phyloP scores from a whole-genome alignment of 2,888 invertebrate species.

The Subacronicta megacephala region DNA sequence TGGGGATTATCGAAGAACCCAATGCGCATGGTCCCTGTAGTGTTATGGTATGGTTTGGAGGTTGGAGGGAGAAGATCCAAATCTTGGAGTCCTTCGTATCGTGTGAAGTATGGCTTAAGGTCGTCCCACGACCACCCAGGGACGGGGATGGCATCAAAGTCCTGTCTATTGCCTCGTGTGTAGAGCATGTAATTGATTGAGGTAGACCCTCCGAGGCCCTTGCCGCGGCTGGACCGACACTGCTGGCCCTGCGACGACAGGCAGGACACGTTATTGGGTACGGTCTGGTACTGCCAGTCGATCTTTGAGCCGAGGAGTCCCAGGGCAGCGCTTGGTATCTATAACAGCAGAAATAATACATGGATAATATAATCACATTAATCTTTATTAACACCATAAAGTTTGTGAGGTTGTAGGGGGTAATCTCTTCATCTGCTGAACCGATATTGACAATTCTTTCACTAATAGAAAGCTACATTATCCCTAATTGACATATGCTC shows the following conservation, averaged over 20 bases:
- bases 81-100: constrained; percentile 71
- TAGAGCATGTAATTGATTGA: constrained; percentile 79
- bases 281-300: constrained; percentile 73
- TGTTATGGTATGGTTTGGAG: constrained; percentile 73
- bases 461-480: too few species aligned
- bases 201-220: constrained; percentile 78
- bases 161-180: constrained; percentile 70
- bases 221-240: constrained; percentile 74
- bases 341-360: constrained; percentile 25
- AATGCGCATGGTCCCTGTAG: constrained; percentile 66
- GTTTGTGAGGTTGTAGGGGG: too few species aligned
- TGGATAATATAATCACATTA: too few species aligned
- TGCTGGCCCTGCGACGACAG: constrained; percentile 58
- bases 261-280: constrained; percentile 74
- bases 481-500: too few species aligned
- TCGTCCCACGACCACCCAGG: constrained; percentile 75
- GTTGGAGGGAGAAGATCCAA: constrained; percentile 61
- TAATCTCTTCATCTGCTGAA: too few species aligned
- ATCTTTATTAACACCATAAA: too few species aligned
- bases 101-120: constrained; percentile 73
- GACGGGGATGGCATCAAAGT: constrained; percentile 66
- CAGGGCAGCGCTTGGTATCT: constrained; percentile 68
- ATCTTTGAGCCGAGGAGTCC: constrained; percentile 61
- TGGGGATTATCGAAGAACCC: constrained; percentile 65
- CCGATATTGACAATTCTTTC: too few species aligned